Evolutionary conservation across 2,113 vertebrate species (phyloP), one percentile per base, ranked within the genome.

Genomic region (Pipra filicauda): DNA sequence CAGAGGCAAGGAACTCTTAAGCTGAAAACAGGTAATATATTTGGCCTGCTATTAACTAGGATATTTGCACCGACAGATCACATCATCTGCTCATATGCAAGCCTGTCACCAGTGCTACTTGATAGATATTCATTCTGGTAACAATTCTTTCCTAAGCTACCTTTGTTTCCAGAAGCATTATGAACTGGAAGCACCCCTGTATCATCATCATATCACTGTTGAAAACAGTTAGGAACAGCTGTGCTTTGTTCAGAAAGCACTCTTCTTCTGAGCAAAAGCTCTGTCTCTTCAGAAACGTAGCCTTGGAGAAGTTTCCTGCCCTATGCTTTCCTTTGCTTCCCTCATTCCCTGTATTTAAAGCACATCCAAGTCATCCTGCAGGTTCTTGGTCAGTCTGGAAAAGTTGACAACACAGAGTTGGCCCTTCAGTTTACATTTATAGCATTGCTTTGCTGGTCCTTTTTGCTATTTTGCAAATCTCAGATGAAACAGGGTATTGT

Each of bases 401-500:
- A 24, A 66, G 20, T 7, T 65, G 49, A 48, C 55, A 55, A 8
- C 44, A 49, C 27, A 37, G 35, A 70, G 37, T 1, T 81, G 54
- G 12, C 41, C 67, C 49, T 91, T 76, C 61, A 66, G 19, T 67
- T 80, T 52, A 22, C 26, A 85, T 88, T 19, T 75, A 6, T 35
- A 57, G 15, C 2, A 3, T 75, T 93, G 33, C 37, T 84, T 74
- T 67, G 55, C 75, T 85, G 69, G 69, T 79, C 37, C 37, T 89
- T 87, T 61, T 58, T 85, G 76, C 71, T 62, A 0, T 59, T 79
- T 89, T 74, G 66, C 43, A 77, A 33, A 14, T 74, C 23, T 80
- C 43, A 88, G 55, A 80, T 33, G 41, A 58, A 95, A 89, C 85
- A 93, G 92, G 88, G 93, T 96, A 86, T 90, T 67, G 59, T 67